phyloP scores from a whole-genome alignment of 2,797 vertebrate genomes.

The Tapera naevia region DNA sequence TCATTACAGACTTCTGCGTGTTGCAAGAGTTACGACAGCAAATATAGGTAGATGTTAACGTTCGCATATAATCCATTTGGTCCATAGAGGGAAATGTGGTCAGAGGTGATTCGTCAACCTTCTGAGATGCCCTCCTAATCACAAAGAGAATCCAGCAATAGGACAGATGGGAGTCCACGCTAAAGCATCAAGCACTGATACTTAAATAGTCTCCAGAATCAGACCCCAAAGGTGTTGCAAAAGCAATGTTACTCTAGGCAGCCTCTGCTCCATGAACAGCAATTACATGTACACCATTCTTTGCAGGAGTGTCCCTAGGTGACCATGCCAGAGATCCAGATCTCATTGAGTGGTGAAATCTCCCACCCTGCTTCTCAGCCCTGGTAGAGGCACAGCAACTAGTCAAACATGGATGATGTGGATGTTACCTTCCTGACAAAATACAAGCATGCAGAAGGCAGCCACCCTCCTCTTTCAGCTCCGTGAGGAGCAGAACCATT shows the following conservation, averaged over 20 bases:
- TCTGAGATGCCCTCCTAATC: neutral
- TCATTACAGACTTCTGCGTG: neutral
- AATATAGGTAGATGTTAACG: neutral
- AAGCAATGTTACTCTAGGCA: neutral
- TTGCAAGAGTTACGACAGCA: neutral
- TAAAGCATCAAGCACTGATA: neutral
- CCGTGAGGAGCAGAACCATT: neutral
- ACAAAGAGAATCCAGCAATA: neutral
- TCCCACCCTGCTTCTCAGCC: neutral
- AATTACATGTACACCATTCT: neutral
- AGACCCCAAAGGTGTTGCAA: neutral
- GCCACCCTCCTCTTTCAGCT: neutral
- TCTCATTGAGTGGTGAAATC: accelerated
- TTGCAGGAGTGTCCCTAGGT: accelerated
- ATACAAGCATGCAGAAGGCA: accelerated
- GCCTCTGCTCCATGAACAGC: neutral
- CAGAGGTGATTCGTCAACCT: neutral
- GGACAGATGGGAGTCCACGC: neutral
- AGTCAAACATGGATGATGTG: neutral
- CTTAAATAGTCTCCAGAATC: neutral
- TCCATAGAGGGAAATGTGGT: accelerated
- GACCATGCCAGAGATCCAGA: neutral
- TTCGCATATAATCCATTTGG: neutral
- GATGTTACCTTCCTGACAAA: neutral
- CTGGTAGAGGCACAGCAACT: neutral